phyloP scores from a whole-genome alignment of 1,140 invertebrate species.

The Panagrolaimus sp. region DNA sequence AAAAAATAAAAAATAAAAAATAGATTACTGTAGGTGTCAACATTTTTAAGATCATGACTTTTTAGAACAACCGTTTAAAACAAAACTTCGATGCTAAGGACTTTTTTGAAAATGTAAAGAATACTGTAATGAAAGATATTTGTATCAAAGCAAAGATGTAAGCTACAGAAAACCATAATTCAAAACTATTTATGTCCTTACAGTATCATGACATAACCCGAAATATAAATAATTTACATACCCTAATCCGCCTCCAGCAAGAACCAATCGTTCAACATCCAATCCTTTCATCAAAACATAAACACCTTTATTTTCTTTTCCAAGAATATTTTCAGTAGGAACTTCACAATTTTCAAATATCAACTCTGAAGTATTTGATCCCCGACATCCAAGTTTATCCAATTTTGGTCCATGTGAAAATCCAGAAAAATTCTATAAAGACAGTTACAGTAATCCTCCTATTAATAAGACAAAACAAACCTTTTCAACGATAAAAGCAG shows the following conservation, averaged over 20 bases:
- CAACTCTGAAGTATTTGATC: slow-evolving; percentile 85
- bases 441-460: not conserved
- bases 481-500: slow-evolving; percentile 86
- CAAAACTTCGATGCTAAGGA: no score
- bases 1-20: no score
- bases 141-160: no score
- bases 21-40: no score
- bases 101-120: no score
- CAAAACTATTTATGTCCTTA: no score
- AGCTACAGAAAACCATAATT: no score
- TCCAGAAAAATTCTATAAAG: slow-evolving; percentile 69
- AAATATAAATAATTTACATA: slow-evolving; percentile 37
- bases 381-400: slow-evolving; percentile 94
- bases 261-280: slow-evolving; percentile 79
- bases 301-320: slow-evolving; percentile 77
- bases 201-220: no score
- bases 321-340: slow-evolving; percentile 74
- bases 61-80: no score
- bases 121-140: no score
- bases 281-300: slow-evolving; percentile 91
- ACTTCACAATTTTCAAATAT: slow-evolving; percentile 90
- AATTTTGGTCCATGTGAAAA: slow-evolving; percentile 79
- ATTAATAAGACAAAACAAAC: slow-evolving; percentile 41
- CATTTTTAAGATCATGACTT: no score
- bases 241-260: slow-evolving; percentile 79